Base-by-base conservation (phyloP, 2,888 invertebrate species). In the Nezara viridula region DNA sequence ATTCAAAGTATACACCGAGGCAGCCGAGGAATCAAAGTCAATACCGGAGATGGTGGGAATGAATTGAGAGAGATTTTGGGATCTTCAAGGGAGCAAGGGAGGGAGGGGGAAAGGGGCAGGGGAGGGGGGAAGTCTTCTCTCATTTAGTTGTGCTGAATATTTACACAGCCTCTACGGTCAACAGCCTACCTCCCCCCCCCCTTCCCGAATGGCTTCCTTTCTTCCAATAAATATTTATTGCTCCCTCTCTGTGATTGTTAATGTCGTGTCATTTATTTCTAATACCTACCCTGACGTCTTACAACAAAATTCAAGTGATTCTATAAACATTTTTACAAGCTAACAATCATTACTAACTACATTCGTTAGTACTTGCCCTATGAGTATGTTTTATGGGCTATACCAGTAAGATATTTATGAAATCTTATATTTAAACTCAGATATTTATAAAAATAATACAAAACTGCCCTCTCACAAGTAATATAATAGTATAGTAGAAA, bases 31-130 rank as follows among this genome's bases (percentile, higher is more conserved):
- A 47, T 47, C 81, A 81, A 81, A 81, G 81, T 81, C 40, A 47
- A 44, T 47, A 81, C 81, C 40, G 44, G 81, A 81, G 81, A 81
- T 47, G 81, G 44, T 47, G 81, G 81, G 81, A 81, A 47, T 81
- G 81, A 81, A 47, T 81, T 47, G 81, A 81, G 81, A n/a, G 81
- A 47, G 81, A 81, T 81, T 81, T 81, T 44, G 44, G 81, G 44
- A 81, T 81, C 81, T 81, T 81, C 44, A 81, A 81, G 44, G 81
- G 81, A 44, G 9, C 24, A 24, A 24, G 77, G 40, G 40, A 24
- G 40, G 40, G 21, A 19, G 37, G 19, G 19, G 19, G 6, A 9
- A 19, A 6, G 40, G 60, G 24, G 14, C 6, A 37, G 37, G 40
- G 40, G 77, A 24, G 37, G 37, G 19, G 27, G 19, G 3, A 73